phyloP scores from a whole-genome alignment of 2,888 invertebrate species.

The Galeruca laticollis region DNA sequence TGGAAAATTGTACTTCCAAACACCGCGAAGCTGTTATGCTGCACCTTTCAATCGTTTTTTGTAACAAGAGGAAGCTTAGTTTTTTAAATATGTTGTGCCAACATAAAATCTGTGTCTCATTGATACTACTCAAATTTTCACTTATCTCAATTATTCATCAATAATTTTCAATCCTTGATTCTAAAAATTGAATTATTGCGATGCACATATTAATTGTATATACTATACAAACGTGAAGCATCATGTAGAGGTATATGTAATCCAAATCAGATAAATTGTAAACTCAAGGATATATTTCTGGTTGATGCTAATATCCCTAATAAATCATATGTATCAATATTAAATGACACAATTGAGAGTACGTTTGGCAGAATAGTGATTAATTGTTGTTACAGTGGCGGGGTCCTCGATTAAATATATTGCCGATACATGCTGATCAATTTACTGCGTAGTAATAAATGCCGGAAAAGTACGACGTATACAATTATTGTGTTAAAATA shows the following conservation, averaged over 20 bases:
- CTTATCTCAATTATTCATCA: too few relatives aligned
- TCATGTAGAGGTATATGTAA: slow-evolving; percentile 14
- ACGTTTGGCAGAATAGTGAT: slow-evolving; percentile 36
- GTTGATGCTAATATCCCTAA: slow-evolving; percentile 33
- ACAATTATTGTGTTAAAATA: not conserved
- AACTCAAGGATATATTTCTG: slow-evolving; percentile 35
- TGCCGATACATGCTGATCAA: slow-evolving; percentile 21
- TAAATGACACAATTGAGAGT: slow-evolving; percentile 39
- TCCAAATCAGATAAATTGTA: slow-evolving; percentile 23
- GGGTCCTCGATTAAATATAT: slow-evolving; percentile 19
- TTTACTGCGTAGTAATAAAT: not conserved
- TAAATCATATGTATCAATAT: slow-evolving; percentile 43
- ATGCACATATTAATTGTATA: not conserved
- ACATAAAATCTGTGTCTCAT: too few relatives aligned
- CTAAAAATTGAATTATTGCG: too few relatives aligned
- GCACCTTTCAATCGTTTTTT: too few relatives aligned
- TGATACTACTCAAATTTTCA: too few relatives aligned
- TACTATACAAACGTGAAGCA: not conserved
- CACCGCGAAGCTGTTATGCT: too few relatives aligned
- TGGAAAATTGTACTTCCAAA: too few relatives aligned
- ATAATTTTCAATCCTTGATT: not conserved
- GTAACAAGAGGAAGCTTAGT: too few relatives aligned
- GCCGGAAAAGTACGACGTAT: not conserved
- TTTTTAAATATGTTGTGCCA: too few relatives aligned
- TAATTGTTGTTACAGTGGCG: slow-evolving; percentile 29